Evolutionary conservation across 1,140 invertebrate genomes (phyloP), one percentile per base, ranked within the genome.

Genomic region (Drosophila persimilis): DNA sequence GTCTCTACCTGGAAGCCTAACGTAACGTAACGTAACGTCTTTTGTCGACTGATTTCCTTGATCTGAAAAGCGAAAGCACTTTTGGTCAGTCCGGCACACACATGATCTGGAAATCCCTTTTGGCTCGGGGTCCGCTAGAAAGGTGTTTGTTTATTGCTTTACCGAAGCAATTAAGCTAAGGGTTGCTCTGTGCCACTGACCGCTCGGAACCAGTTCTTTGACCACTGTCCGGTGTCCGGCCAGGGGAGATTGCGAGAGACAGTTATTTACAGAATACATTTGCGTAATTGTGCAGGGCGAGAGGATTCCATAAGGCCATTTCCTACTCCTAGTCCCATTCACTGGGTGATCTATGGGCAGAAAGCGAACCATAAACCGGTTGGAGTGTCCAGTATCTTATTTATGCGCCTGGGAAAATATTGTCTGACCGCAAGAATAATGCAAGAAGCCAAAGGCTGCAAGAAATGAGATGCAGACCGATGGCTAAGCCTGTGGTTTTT

Each of bases 401-500:
- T 77, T 76, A 77, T 76, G 73, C 73, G 73, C 73, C 73, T 77
- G 73, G 73, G 73, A 77, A 77, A 77, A 76, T 70, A 77, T 62
- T 75, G 72, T 48, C 62, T 75, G 73, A 75, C 73, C 73, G 39
- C 73, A 75, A 66, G 63, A 53, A 48, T 20, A 43, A 54, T 41
- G 46, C 50, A 35, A 47, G 52, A 70, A 52, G 52, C 26, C 31
- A 45, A 50, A 59, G 35, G 17, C 61, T 31, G 35, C 35, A 45
- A 72, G 31, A 39, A 60, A 54, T 50, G 57, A 62, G 67, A 55
- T 47, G 60, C 29, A 35, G 35, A 39, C 35, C 35, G 39, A 56
- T 47, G 71, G 26, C 70, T 63, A 73, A 73, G 71, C 48, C 51
- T 75, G 72, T 58, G 72, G 61, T 75, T 75, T 73, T 47, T 15